Percentiles rank a stretch among this genome's conserved stretches.
phyloP scores from a whole-genome alignment of 2,888 invertebrate genomes.

The Drosophila acutilabella region DNA sequence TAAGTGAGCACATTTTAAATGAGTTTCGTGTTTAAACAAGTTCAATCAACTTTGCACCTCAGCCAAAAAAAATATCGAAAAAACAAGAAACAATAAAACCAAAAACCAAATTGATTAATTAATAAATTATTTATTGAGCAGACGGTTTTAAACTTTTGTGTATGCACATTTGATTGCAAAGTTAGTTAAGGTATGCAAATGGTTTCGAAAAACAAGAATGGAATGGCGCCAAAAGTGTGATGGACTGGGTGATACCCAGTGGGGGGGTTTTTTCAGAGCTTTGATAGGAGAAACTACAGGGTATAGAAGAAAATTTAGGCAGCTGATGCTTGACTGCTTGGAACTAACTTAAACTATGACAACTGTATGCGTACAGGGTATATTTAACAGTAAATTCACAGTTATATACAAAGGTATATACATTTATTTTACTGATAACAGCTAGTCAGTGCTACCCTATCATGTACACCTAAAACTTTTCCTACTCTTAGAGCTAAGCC shows the following conservation, averaged over 20 bases:
- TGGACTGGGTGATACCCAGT: neutral
- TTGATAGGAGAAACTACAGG: too few relatives aligned
- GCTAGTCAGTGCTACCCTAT: too few relatives aligned
- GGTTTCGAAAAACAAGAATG: neutral
- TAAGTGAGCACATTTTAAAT: conserved; percentile 61
- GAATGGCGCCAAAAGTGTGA: too few relatives aligned
- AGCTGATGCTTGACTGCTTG: too few relatives aligned
- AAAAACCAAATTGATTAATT: conserved; percentile 68
- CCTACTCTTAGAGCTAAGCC: too few relatives aligned
- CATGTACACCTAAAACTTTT: too few relatives aligned
- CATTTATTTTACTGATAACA: too few relatives aligned
- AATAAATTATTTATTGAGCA: conserved; percentile 64
- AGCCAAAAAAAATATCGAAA: conserved; percentile 24
- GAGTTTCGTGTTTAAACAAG: conserved; percentile 58
- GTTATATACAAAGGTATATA: too few relatives aligned
- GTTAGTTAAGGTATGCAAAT: conserved; percentile 40
- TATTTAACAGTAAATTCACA: too few relatives aligned
- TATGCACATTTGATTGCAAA: conserved; percentile 4
- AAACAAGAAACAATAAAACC: conserved; percentile 17
- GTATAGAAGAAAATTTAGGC: too few relatives aligned
- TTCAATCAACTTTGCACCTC: conserved; percentile 75
- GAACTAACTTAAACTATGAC: too few relatives aligned
- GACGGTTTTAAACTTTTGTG: neutral
- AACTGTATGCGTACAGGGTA: too few relatives aligned
- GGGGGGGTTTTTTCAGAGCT: neutral